These are phyloP conservation scores for Linurgus olivaceus DNA, from an alignment of 2,797 vertebrate species.

Conservation along the genomic window DNA sequence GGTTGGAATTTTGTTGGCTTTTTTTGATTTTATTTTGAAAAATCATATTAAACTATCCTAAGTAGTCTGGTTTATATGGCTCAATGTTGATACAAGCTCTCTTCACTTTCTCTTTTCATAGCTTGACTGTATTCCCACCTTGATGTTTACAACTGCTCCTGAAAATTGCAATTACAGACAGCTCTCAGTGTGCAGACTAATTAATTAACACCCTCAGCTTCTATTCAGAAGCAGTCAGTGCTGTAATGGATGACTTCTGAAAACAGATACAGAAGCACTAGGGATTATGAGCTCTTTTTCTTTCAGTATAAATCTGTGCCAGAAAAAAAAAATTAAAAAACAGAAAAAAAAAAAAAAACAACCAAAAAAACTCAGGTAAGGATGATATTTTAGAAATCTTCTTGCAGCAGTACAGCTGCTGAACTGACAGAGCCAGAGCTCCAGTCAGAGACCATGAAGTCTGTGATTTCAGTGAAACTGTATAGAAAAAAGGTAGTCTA, in stretches of 20 bases:
- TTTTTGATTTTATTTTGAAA: not conserved
- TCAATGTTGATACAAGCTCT: not conserved
- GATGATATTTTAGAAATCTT: not conserved
- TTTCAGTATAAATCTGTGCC: not conserved
- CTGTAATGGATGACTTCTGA: not conserved
- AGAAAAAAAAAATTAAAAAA: not conserved
- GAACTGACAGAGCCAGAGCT: not conserved
- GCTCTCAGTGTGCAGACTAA: not conserved
- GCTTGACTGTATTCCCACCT: not conserved
- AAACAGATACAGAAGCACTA: not conserved
- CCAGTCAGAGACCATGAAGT: not conserved
- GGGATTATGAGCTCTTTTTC: not conserved
- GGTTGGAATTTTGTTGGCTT: not conserved
- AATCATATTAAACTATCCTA: not conserved
- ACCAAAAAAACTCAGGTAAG: not conserved
- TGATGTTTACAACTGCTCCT: not conserved
- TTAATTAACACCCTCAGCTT: not conserved
- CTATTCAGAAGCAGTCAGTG: not conserved
- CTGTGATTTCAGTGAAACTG: not conserved
- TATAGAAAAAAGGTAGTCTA: not conserved
- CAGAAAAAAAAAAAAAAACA: too few relatives aligned
- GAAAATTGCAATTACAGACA: not conserved
- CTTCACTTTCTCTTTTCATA: not conserved
- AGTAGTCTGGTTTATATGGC: not conserved
- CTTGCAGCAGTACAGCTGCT: not conserved